A percentile compares a stretch with the other conserved stretches of the same genome.
Evolutionary conservation across 2,797 vertebrate genomes (phyloP).

Genomic region (Enteromius mattozi): DNA sequence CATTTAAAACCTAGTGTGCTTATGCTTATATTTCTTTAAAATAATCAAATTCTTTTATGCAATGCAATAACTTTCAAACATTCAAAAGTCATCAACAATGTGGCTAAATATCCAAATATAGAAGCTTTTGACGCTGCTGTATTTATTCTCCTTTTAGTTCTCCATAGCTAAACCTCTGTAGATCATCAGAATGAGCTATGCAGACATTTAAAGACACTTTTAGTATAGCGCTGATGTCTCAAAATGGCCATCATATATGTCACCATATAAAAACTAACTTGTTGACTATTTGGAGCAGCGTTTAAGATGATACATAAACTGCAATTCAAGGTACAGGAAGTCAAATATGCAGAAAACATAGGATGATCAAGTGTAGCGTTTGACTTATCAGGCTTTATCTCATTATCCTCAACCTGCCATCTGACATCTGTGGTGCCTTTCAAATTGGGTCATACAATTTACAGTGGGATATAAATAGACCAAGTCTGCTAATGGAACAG

Average conservation of each 20-base stretch:
- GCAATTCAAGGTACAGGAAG: background rate
- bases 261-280: background rate
- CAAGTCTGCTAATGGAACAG: conserved; percentile 53
- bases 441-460: conserved; percentile 70
- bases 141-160: background rate
- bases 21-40: background rate
- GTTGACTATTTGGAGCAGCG: background rate
- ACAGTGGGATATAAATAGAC: conserved; percentile 70
- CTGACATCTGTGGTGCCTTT: conserved; percentile 68
- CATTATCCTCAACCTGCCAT: conserved; percentile 50
- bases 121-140: background rate
- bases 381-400: conserved; percentile 15
- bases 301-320: background rate
- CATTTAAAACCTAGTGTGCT: background rate
- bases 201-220: background rate
- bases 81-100: background rate
- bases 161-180: background rate
- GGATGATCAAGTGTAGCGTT: background rate
- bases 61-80: background rate
- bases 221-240: background rate
- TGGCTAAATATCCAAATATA: background rate
- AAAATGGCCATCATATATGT: background rate
- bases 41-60: background rate
- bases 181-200: background rate
- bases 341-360: background rate